A percentile compares a stretch with the other conserved stretches of the same genome.
These are phyloP conservation scores for Busseola fusca DNA, from an alignment of 2,888 invertebrate species.

Conservation along the genomic window DNA sequence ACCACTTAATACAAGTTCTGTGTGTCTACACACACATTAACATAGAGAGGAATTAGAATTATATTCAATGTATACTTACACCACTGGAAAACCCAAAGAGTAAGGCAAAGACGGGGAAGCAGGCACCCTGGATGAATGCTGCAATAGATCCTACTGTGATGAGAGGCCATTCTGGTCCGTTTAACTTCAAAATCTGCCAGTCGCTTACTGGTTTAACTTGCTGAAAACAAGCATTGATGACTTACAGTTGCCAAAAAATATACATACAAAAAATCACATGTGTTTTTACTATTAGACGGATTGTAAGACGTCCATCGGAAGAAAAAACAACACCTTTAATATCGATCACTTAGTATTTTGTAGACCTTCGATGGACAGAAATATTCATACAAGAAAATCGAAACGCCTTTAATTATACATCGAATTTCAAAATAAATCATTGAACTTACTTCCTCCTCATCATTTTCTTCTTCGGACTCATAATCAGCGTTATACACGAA, in stretches of 20 bases:
- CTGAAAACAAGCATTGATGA: conserved; percentile 55
- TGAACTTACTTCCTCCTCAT: conserved; percentile 78
- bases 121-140: conserved; percentile 90
- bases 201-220: conserved; percentile 78
- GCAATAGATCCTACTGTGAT: conserved; percentile 90
- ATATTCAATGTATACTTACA: conserved; percentile 76
- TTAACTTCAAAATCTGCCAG: conserved; percentile 89
- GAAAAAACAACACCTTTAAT: background rate
- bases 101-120: conserved; percentile 91
- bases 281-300: background rate
- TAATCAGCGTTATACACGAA: conserved; percentile 79
- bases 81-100: conserved; percentile 91
- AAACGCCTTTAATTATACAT: background rate
- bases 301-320: too few species aligned
- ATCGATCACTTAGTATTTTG: background rate
- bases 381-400: background rate
- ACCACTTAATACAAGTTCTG: background rate
- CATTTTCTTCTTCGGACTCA: conserved; percentile 75
- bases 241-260: background rate
- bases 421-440: background rate
- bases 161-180: conserved; percentile 90
- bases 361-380: too few species aligned
- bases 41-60: too few species aligned
- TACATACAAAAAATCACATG: background rate
- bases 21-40: background rate